These are phyloP conservation scores for Sakesphorus luctuosus DNA, from an alignment of 2,113 vertebrate genomes.

Conservation along the genomic window DNA sequence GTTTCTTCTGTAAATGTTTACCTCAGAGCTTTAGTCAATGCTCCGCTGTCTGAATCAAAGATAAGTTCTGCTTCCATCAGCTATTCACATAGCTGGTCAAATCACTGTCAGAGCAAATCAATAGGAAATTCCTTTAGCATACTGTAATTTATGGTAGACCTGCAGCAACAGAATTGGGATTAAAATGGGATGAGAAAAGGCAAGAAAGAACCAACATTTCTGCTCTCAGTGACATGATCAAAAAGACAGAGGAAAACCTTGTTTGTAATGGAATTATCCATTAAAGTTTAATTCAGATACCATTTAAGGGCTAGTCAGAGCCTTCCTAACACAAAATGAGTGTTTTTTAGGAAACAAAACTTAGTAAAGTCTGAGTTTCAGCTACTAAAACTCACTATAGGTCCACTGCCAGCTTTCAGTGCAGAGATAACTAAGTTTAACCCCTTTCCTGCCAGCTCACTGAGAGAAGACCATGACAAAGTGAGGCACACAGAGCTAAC, in stretches of 20 bases:
- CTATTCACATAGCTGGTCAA: constrained; percentile 83
- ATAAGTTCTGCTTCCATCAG: constrained; percentile 72
- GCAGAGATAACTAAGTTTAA: neutral
- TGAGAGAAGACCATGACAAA: neutral
- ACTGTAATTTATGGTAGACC: constrained; percentile 75
- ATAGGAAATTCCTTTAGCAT: constrained; percentile 76
- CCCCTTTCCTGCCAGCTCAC: neutral
- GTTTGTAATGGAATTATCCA: constrained; percentile 45
- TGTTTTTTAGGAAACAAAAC: neutral
- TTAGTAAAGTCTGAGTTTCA: neutral
- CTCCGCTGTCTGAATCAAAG: constrained; percentile 58
- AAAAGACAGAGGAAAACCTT: constrained; percentile 64
- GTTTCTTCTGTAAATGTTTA: constrained; percentile 57
- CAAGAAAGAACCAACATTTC: constrained; percentile 63
- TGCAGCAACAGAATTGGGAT: constrained; percentile 71
- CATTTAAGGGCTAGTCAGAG: constrained; percentile 5
- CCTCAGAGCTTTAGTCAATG: constrained; percentile 23
- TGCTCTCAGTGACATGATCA: constrained; percentile 60
- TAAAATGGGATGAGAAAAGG: constrained; percentile 77
- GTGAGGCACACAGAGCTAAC: neutral
- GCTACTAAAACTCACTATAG: neutral
- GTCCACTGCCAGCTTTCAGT: neutral
- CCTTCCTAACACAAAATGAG: neutral
- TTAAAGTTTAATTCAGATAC: constrained; percentile 47
- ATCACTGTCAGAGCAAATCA: constrained; percentile 87